Evolutionary conservation across 2,797 vertebrate species (phyloP), one percentile per base, ranked within the genome.

Genomic region (Hydrolagus colliei): DNA sequence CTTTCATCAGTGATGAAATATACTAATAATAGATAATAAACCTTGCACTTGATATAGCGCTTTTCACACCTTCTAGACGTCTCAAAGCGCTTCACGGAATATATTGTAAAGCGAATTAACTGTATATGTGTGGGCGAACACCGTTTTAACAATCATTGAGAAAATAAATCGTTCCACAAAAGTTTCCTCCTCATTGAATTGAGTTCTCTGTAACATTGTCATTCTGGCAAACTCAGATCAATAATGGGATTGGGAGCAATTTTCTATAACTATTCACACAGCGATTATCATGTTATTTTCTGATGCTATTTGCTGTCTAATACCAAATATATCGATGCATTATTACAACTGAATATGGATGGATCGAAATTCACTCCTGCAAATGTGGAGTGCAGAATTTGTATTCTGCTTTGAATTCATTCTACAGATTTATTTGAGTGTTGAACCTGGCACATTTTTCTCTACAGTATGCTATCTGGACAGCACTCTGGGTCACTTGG

Each of bases 401-500:
- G 73, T 12, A 10, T 73, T 18, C 72, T 73, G 72, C 22, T 18
- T 73, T 73, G 72, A 73, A 18, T 73, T 86, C 71, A 27, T 86
- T 86, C 52, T 52, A 35, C 93, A 91, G 16, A 9, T 86, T 35
- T 73, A 76, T 10, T 0, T 73, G 74, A 4, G 61, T 35, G 65
- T 61, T 11, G 22, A 72, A 52, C 9, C 79, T 27, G 87, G 22
- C 72, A 13, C 59, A 59, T 72, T 61, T 87, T 85, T 89, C 89
- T 87, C 87, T 88, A 14, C 87, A 97, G 97, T 97, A 97, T 13
- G 93, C 94, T 61, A 92, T 96, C 86, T 98, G 97, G 96, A 94
- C 92, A 0, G 95, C 95, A 2, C 52, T 97, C 88, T 97, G 96
- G 97, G 95, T 98, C 89, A 94, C 96, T 90, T 98, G 97, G 96